Base-by-base conservation (phyloP, 1,140 invertebrate genomes). In the Bathynomus jamesi region DNA sequence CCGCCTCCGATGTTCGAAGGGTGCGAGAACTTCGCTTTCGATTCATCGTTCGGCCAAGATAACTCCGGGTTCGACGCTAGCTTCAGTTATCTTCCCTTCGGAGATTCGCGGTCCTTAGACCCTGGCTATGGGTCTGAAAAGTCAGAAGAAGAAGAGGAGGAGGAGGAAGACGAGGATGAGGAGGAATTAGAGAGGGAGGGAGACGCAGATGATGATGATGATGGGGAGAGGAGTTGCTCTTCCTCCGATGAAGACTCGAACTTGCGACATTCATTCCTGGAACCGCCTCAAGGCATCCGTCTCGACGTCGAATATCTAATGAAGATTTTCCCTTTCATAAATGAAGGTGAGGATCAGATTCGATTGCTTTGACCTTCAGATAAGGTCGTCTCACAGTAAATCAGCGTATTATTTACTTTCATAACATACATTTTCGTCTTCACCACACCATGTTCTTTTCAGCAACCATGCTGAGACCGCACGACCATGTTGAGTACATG, bases 341-440 rank as follows among this genome's bases (percentile, higher is more conserved):
- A 69, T 66, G 75, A 77, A 28, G 60, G 75, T 76, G n/a, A 69
- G 74, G n/a, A n/a, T n/a, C n/a, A n/a, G n/a, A n/a, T n/a, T n/a
- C n/a, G n/a, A n/a, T n/a, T n/a, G n/a, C n/a, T n/a, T n/a, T n/a
- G n/a, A n/a, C n/a, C n/a, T n/a, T n/a, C n/a, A n/a, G n/a, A n/a
- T n/a, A n/a, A n/a, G n/a, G n/a, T n/a, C n/a, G n/a, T n/a, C n/a
- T n/a, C n/a, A n/a, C n/a, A n/a, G n/a, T n/a, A n/a, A n/a, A n/a
- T n/a, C n/a, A n/a, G n/a, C n/a, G n/a, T n/a, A n/a, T n/a, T n/a
- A n/a, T n/a, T n/a, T n/a, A n/a, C n/a, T n/a, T n/a, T n/a, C n/a
- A n/a, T n/a, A n/a, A n/a, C n/a, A n/a, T n/a, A n/a, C n/a, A n/a
- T n/a, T n/a, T n/a, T n/a, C n/a, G n/a, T n/a, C n/a, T n/a, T n/a